Base-by-base conservation (phyloP, 2,113 vertebrate genomes). In the Lepus americanus region DNA sequence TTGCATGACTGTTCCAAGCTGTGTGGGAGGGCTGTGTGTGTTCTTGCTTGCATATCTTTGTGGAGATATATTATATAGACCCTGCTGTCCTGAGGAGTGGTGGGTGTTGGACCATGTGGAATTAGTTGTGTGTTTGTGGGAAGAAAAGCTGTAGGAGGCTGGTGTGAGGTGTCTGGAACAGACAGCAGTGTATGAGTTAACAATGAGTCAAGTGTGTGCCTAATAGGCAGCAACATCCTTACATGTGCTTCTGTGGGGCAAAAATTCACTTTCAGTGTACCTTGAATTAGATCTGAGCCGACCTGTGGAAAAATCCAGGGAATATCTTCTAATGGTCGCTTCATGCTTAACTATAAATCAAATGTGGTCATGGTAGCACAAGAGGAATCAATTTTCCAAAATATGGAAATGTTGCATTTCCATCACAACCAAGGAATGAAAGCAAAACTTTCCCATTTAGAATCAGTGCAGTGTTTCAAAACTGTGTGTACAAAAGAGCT, bases 11-110 rank as follows among this genome's bases (percentile, higher is more conserved):
- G 79, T 95, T 97, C 74, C 11, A 10, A 94, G 79, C 39, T 94
- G 81, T 95, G 97, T 97, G 92, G 97, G 97, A 95, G 95, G 94
- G 59, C 61, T 66, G 59, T 92, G 95, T 96, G 85, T 96, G 95
- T 94, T 97, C 90, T 83, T 97, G 81, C 90, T 89, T 92, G 86
- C 64, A 76, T 94, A 88, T 94, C 85, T 94, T 90, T 83, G 85
- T 97, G 82, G 66, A 93, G 94, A 89, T 94, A 70, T 76, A 79
- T 69, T 53, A 49, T 12, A 80, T 90, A 59, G 95, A 92, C 95
- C 53, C 87, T 64, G 39, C 61, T 7, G 70, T 82, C 70, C 94
- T 33, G 17, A 82, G 77, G 81, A 89, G 1, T 20, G 63, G 96
- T 96, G 94, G 96, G 95, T 94, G 96, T 83, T 86, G 13, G 66